These are phyloP conservation scores for Petrocephalus schoutedeni DNA, from an alignment of 2,797 vertebrate genomes.

Conservation along the genomic window DNA sequence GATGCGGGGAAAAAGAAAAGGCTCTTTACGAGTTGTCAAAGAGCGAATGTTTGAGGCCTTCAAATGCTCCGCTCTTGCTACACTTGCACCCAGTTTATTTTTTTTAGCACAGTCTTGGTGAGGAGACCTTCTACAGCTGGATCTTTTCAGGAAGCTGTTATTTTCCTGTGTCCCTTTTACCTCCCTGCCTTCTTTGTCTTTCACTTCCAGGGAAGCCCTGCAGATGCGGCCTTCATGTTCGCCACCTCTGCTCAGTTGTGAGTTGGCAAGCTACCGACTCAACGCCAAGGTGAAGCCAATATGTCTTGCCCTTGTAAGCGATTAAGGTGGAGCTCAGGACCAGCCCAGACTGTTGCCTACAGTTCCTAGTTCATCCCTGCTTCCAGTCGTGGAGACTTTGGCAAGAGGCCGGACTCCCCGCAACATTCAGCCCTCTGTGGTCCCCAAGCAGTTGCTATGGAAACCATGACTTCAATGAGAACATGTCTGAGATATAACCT, in stretches of 20 bases:
- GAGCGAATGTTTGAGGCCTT: background rate
- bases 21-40: background rate
- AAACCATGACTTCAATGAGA: conserved; percentile 18
- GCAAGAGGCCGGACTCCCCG: background rate
- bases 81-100: background rate
- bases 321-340: background rate
- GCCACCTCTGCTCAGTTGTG: background rate
- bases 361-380: background rate
- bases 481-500: conserved; percentile 25
- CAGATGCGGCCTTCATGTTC: background rate
- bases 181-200: background rate
- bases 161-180: background rate
- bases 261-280: background rate
- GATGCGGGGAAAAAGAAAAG: background rate
- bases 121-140: background rate
- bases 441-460: conserved; percentile 21
- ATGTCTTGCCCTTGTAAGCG: background rate
- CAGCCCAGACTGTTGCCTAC: background rate
- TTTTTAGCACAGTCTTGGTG: background rate
- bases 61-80: background rate
- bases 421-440: background rate
- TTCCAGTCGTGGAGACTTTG: background rate
- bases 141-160: background rate
- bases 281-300: background rate
- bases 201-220: background rate